phyloP scores from a whole-genome alignment of 2,113 vertebrate genomes.

The Tautogolabrus adspersus region DNA sequence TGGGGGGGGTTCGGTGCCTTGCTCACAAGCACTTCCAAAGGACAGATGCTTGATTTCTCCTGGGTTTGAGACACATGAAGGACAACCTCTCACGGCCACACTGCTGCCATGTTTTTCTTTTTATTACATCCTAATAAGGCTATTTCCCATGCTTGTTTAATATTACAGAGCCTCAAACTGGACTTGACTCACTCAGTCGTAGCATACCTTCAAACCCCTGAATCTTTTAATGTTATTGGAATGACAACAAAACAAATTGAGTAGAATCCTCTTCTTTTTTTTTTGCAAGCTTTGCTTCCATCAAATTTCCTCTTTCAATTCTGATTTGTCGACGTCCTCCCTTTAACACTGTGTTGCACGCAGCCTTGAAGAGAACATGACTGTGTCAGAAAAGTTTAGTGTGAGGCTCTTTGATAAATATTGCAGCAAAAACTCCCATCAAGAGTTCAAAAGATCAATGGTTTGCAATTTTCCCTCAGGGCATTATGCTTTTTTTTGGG shows the following conservation, averaged over 20 bases:
- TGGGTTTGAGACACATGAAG: constrained; percentile 27
- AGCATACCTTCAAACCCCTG: background rate
- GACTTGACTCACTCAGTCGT: constrained; percentile 48
- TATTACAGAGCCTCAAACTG: constrained; percentile 34
- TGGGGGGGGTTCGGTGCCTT: constrained; percentile 18
- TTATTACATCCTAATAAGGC: constrained; percentile 64
- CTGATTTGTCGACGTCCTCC: constrained; percentile 32
- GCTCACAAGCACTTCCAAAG: constrained; percentile 31
- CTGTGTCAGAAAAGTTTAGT: constrained; percentile 53
- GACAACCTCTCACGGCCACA: constrained; percentile 1
- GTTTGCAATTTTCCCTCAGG: constrained; percentile 46
- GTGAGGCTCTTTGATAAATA: constrained; percentile 73
- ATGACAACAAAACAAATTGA: constrained; percentile 26
- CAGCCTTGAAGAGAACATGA: constrained; percentile 55
- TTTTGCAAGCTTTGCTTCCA: constrained; percentile 17
- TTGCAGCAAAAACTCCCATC: constrained; percentile 57
- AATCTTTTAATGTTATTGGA: constrained; percentile 48
- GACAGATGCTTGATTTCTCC: constrained; percentile 48
- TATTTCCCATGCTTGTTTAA: constrained; percentile 36
- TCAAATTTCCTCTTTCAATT: constrained; percentile 45
- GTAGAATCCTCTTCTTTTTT: background rate
- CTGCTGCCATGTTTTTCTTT: constrained; percentile 1
- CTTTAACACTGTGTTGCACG: constrained; percentile 20
- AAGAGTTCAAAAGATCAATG: constrained; percentile 69
- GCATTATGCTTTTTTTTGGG: constrained; percentile 4